phyloP scores from a whole-genome alignment of 2,113 vertebrate species.

The Mandrillus leucophaeus region DNA sequence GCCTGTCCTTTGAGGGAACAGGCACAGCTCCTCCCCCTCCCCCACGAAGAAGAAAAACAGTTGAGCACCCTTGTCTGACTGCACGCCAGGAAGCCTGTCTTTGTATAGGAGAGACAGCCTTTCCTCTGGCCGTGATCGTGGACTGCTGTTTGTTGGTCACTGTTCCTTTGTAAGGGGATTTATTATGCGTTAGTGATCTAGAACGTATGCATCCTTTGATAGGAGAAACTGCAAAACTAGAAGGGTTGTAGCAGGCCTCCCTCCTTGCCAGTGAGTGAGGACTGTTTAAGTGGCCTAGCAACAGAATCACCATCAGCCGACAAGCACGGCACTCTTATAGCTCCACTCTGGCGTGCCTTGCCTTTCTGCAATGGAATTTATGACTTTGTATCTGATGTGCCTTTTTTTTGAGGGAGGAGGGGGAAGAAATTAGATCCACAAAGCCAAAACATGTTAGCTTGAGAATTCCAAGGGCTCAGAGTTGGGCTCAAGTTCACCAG shows the following conservation, averaged over 20 bases:
- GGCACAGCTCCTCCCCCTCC: no score
- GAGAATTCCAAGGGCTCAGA: slow-evolving; percentile 73
- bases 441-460: slow-evolving; percentile 80
- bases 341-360: slow-evolving; percentile 70
- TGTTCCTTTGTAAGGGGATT: slow-evolving; percentile 51
- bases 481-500: slow-evolving; percentile 59
- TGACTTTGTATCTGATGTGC: slow-evolving; percentile 72
- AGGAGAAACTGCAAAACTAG: slow-evolving; percentile 68
- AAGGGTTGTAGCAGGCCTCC: slow-evolving; percentile 57
- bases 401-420: slow-evolving; percentile 49
- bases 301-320: slow-evolving; percentile 54
- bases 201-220: slow-evolving; percentile 67
- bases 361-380: slow-evolving; percentile 82
- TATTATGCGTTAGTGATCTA: slow-evolving; percentile 63
- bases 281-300: slow-evolving; percentile 76
- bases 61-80: not conserved
- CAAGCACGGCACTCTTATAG: not conserved
- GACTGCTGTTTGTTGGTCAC: not conserved
- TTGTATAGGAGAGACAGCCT: not conserved
- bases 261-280: slow-evolving; percentile 74
- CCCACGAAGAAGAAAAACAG: not conserved
- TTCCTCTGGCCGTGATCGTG: not conserved
- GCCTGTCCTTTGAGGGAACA: not conserved
- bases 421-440: slow-evolving; percentile 77
- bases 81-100: not conserved